Base-by-base conservation (phyloP, 2,797 vertebrate genomes). In the Geotria australis region DNA sequence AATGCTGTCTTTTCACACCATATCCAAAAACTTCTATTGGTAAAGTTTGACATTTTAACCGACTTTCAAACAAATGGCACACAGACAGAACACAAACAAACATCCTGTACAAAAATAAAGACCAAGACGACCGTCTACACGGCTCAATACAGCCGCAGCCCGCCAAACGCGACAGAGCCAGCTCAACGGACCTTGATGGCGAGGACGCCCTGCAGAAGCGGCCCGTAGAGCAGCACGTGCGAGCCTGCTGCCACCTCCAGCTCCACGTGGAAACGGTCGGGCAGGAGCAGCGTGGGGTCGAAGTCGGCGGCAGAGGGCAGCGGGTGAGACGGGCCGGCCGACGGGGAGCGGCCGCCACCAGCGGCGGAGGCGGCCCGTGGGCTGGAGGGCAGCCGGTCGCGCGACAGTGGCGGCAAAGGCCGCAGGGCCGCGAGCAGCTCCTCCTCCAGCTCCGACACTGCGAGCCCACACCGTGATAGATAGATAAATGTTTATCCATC, bases 381-480 rank as follows among this genome's bases (percentile, higher is more conserved):
- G 49, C 15, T 12, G 15, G 49, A 53, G 15, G 12, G 49, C 49
- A 12, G 49, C 7, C 49, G 49, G 12, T 12, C 12, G 49, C 8
- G 12, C 2, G 66, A 57, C 7, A 66, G 6, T 61, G 71, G 77
- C 68, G 76, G 75, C 0, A 70, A 72, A 1, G 77, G 75, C 55
- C 77, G 70, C 6, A 76, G 65, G n/a, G 73, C 74, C 56, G 76
- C 77, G 3, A 77, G 70, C 75, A 93, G 85, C 1, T 81, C 81
- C 65, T 93, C 85, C 60, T 91, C 88, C 73, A 91, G 88, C 73
- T 95, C 86, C 60, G 85, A 89, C 63, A 93, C 91, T 95, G 60
- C 3, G 2, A 12, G 48, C 59, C 61, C 45, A 14, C 46, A 63
- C n/a, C n/a, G n/a, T n/a, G n/a, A n/a, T n/a, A n/a, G n/a, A n/a